Percentiles rank a stretch among this genome's conserved stretches.
phyloP scores from a whole-genome alignment of 1,140 invertebrate genomes.

The Ceratina australensis region DNA sequence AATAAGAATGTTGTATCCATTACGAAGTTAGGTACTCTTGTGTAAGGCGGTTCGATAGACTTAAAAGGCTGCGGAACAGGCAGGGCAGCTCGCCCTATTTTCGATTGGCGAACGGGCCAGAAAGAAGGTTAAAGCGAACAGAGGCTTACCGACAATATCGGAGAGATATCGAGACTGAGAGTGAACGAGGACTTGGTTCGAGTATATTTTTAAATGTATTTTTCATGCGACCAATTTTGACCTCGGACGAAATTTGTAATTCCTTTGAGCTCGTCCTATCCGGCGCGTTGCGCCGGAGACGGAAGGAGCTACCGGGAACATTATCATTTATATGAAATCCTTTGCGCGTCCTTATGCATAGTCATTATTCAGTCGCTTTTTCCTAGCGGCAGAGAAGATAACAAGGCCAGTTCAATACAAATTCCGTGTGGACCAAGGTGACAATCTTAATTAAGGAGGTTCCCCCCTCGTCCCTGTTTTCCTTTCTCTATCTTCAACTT shows the following conservation, averaged over 20 bases:
- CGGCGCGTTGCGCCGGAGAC: slow-evolving; percentile 49
- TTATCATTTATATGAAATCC: slow-evolving; percentile 78
- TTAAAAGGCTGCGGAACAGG: background rate
- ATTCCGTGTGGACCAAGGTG: slow-evolving; percentile 43
- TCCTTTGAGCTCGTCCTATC: slow-evolving; percentile 69
- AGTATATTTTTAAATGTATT: slow-evolving; percentile 64
- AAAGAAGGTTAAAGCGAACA: slow-evolving; percentile 24
- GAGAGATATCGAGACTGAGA: slow-evolving; percentile 4
- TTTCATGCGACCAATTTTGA: slow-evolving; percentile 66
- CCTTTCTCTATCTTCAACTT: slow-evolving; percentile 14
- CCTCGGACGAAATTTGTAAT: slow-evolving; percentile 70
- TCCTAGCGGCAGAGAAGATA: slow-evolving; percentile 39
- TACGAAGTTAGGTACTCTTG: background rate
- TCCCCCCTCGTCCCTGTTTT: background rate
- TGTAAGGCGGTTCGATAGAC: background rate
- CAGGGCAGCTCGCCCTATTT: background rate
- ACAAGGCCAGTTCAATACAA: slow-evolving; percentile 63
- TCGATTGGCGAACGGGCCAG: background rate
- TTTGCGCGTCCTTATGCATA: slow-evolving; percentile 75
- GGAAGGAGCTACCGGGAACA: slow-evolving; percentile 66
- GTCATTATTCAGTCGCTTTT: slow-evolving; percentile 70
- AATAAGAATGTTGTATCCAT: background rate
- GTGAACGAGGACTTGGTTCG: background rate
- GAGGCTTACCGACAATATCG: slow-evolving; percentile 19
- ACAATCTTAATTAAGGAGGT: slow-evolving; percentile 61